Percentiles rank a stretch among this genome's conserved stretches.
phyloP scores from a whole-genome alignment of 2,797 vertebrate genomes.

The Melanotaenia boesemani region DNA sequence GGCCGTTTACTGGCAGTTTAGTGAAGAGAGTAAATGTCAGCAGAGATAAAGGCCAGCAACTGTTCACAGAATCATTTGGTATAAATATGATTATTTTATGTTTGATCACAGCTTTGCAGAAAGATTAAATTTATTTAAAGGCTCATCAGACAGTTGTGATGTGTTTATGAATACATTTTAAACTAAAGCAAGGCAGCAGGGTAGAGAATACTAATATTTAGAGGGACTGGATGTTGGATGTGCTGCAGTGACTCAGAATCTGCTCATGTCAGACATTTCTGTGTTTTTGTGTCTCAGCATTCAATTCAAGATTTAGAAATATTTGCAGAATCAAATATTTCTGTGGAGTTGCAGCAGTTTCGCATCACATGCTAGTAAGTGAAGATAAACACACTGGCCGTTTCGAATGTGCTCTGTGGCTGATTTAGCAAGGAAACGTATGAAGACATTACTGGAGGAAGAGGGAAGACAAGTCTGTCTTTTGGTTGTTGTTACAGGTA shows the following conservation, averaged over 20 bases:
- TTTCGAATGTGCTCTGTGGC: too few relatives aligned
- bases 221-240: not conserved
- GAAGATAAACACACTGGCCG: too few relatives aligned
- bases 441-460: too few relatives aligned
- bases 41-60: conserved; percentile 57
- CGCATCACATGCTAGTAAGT: too few relatives aligned
- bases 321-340: too few relatives aligned
- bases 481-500: too few relatives aligned
- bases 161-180: not conserved
- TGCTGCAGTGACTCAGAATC: not conserved
- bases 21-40: conserved; percentile 74
- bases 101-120: conserved; percentile 4
- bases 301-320: too few relatives aligned
- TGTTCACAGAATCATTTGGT: conserved; percentile 36
- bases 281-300: too few relatives aligned
- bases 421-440: too few relatives aligned
- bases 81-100: conserved; percentile 27
- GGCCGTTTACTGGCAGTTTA: conserved; percentile 71
- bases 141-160: not conserved
- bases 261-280: not conserved
- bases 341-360: too few relatives aligned
- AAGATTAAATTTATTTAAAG: conserved; percentile 23
- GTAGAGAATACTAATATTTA: not conserved
- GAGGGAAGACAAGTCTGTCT: too few relatives aligned
- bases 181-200: not conserved